These are phyloP conservation scores for Diploscapter pachys DNA, from an alignment of 1,140 invertebrate genomes.

Conservation along the genomic window DNA sequence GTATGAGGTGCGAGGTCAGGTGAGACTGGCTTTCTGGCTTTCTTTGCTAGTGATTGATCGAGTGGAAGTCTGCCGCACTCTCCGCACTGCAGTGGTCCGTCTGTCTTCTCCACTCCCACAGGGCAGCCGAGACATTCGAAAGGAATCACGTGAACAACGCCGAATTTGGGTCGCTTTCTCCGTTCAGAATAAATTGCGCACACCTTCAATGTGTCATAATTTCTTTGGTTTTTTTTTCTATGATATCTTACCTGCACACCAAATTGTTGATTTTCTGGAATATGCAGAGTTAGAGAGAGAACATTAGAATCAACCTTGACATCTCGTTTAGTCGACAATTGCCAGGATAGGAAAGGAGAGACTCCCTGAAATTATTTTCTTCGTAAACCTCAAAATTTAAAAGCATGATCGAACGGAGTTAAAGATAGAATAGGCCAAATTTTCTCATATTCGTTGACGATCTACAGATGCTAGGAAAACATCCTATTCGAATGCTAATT, in stretches of 20 bases:
- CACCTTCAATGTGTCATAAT: constrained; percentile 19
- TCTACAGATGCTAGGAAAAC: background rate
- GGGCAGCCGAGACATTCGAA: constrained; percentile 35
- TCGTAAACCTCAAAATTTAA: too few species aligned
- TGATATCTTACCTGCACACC: constrained; percentile 26
- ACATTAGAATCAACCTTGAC: constrained; percentile 33
- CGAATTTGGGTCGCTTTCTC: constrained; percentile 35
- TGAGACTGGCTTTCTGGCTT: too few species aligned
- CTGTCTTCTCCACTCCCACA: background rate
- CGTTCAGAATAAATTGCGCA: constrained; percentile 35
- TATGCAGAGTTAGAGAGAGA: constrained; percentile 25
- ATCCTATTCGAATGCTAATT: too few species aligned
- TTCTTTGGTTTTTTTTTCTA: background rate
- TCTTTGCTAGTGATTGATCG: too few species aligned
- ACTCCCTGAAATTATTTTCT: constrained; percentile 6
- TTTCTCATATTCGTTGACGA: background rate
- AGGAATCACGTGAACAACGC: constrained; percentile 34
- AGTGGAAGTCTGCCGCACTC: too few species aligned
- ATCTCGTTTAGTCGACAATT: constrained; percentile 28
- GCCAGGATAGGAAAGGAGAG: constrained; percentile 37
- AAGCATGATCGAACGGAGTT: too few species aligned
- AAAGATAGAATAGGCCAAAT: background rate
- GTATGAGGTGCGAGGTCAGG: too few species aligned
- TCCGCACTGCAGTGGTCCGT: too few species aligned
- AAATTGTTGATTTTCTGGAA: constrained; percentile 33